Evolutionary conservation across 2,113 vertebrate species (phyloP), one percentile per base, ranked within the genome.

Genomic region (Aplodontia rufa): DNA sequence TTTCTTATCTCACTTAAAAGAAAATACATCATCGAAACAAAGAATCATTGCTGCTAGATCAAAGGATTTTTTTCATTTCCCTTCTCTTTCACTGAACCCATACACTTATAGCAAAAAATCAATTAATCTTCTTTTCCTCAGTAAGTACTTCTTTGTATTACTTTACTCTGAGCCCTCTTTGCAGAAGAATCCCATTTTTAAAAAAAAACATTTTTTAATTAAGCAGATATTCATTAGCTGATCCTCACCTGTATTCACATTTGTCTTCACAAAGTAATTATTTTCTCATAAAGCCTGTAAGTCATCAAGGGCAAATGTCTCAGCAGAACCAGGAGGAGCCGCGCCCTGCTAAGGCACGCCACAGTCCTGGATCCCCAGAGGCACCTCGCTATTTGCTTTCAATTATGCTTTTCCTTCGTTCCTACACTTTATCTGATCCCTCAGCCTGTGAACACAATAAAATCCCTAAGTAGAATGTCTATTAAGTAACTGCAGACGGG

Each of bases 1-100:
- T 16, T 87, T 75, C 74, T 86, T 72, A 75, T 58, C 8, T 69
- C 90, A 79, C 16, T 93, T 75, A 90, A 87, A 94, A 79, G 64
- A 94, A 94, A 97, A 94, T 40, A 42, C 0, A 80, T 47, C 78
- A 93, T 93, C 91, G 82, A 91, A 91, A 93, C 55, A 58, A 88
- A 82, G 42, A 87, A 90, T 49, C 42, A 30, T 40, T 71, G 24
- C 13, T 89, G 74, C 47, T 92, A 16, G 51, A 87, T 81, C 79
- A 95, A 97, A 86, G n/a, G 30, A 90, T 53, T 87, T 93, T 71
- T 87, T n/a, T 84, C 76, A 84, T 58, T 53, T 60, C 3, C 40
- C 22, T 55, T 84, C 55, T 86, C 79, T 79, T 37, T 64, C 20
- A 78, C 78, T 94, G 53, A 51, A 45, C 58, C 42, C 26, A n/a